Base-by-base conservation (phyloP, 2,888 invertebrate genomes). In the Disparrhopalites patrizii region DNA sequence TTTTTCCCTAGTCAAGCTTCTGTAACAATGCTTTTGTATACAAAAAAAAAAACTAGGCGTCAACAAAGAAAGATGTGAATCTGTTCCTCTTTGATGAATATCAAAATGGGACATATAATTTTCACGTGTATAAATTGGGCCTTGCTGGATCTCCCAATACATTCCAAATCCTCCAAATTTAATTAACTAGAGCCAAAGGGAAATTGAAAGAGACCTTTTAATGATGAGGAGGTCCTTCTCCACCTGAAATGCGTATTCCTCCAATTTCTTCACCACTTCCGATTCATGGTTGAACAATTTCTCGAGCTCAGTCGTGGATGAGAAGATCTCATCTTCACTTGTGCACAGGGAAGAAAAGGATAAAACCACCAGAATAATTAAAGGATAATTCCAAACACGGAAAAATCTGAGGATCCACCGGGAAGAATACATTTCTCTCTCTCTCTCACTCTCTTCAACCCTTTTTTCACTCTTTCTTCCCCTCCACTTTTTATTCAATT, bases 291-390 rank as follows among this genome's bases (percentile, higher is more conserved):
- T 66, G 65, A 72, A 76, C 7, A 76, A 63, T 43, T 70, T 70
- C 36, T 70, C 69, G 1, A 76, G 68, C 31, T 76, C 76, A 3
- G 74, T 65, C 8, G 73, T 72, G 0, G 75, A 75, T 0, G 76
- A 74, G 57, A 73, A 75, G 40, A 74, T 73, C 51, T 76, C 75
- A 68, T 70, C 71, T 40, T 71, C 70, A 47, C 23, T 47, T 47
- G 20, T 8, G n/a, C n/a, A n/a, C n/a, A n/a, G n/a, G n/a, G n/a
- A n/a, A n/a, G n/a, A n/a, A n/a, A n/a, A n/a, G 47, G 47, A 47
- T 3, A 47, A 18, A 23, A n/a, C n/a, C 23, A 47, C 47, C 8
- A 3, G 20, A 5, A n/a, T 7, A 20, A 18, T 7, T 20, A 47
- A 47, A 3, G 8, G 8, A 3, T 10, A 8, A 47, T 7, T 18